Base-by-base conservation (phyloP, 1,140 invertebrate genomes). In the Paralvinella palmiformis region DNA sequence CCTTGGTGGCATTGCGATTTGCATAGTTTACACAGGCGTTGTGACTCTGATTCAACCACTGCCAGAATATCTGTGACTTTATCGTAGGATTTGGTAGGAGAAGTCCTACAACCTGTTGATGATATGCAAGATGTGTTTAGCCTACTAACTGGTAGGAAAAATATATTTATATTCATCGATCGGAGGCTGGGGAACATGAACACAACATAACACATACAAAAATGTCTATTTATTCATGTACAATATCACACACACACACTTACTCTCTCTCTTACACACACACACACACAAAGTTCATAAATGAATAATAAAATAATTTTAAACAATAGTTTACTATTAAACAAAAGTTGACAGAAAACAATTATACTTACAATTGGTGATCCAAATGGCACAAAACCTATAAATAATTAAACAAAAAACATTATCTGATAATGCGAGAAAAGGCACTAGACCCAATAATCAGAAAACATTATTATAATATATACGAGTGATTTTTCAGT, bases 11-110 rank as follows among this genome's bases (percentile, higher is more conserved):
- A 73, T 84, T 84, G 65, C 83, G 71, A 73, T 84, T 84, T 17
- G 81, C 69, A 68, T 79, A 84, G 69, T 84, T 84, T 22, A 84
- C 83, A 68, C 78, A 80, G 6, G 83, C 83, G 69, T 84, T 84
- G 67, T 84, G 83, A 59, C 79, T 79, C 68, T 83, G 83, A 69
- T 84, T 84, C 15, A 83, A 64, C 83, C 82, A 84, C 65, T 84
- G 83, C 83, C 83, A 84, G 64, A 84, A 83, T 7, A 84, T 72
- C 3, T 80, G 74, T 15, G 73, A 70, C 20, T 52, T 59, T 50
- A 82, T 72, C 10, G 74, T 77, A 2, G 79, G 82, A 67, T 83
- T 83, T 0, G 83, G 83, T 24, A 84, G 69, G n/a, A 84, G 67
- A 65, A 84, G 68, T 37, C 83, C 83, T 10, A 80, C 79, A 24